phyloP scores from a whole-genome alignment of 2,797 vertebrate genomes.

The Poecilia gillii region DNA sequence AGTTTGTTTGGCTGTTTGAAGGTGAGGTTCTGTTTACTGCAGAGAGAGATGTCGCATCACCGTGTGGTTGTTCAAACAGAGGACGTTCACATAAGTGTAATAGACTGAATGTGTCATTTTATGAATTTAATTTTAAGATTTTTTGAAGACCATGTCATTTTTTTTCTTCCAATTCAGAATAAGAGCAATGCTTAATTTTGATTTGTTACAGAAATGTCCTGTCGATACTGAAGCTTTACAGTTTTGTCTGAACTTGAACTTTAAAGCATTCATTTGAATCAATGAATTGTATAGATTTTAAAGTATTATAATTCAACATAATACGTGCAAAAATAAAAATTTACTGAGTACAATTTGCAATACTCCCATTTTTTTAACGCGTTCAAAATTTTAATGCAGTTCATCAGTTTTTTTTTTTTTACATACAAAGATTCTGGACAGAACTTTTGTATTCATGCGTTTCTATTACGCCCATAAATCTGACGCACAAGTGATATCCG shows the following conservation, averaged over 20 bases:
- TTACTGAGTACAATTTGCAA: no score
- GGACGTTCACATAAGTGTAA: background rate
- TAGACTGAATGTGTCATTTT: background rate
- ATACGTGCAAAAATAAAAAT: no score
- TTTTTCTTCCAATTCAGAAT: background rate
- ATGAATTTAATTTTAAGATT: background rate
- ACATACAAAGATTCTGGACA: no score
- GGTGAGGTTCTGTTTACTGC: background rate
- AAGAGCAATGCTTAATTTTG: background rate
- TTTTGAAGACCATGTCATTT: background rate
- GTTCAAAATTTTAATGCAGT: no score
- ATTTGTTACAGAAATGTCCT: background rate
- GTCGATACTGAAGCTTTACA: background rate
- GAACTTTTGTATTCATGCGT: no score
- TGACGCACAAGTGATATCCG: no score
- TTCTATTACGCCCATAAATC: no score
- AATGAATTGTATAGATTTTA: background rate
- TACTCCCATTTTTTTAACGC: no score
- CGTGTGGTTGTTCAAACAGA: background rate
- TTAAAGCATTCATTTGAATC: no score
- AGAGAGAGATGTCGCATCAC: background rate
- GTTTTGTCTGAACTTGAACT: no score
- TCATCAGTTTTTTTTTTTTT: no score
- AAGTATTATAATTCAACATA: background rate
- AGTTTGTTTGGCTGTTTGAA: background rate